Base-by-base conservation (phyloP, 2,888 invertebrate genomes). In the Aporophyla lueneburgensis region DNA sequence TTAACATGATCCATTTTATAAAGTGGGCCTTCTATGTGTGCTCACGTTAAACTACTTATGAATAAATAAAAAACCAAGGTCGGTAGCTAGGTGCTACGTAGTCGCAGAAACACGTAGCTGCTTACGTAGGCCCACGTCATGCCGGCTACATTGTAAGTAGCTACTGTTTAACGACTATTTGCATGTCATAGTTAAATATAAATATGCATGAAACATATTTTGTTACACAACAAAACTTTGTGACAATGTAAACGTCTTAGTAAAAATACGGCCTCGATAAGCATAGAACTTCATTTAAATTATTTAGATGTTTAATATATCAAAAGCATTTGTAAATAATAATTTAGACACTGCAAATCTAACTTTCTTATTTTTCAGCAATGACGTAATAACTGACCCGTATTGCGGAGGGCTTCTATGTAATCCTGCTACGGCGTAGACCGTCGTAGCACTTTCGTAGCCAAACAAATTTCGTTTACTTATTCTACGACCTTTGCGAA, bases 401-500 rank as follows among this genome's bases (percentile, higher is more conserved):
- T 51, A 24, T 71, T 74, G 49, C 66, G 62, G 70, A 70, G 56
- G 33, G n/a, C n/a, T 74, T 62, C n/a, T 53, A 43, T 69, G 76
- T 80, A 80, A 70, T 85, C 87, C 87, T 90, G 87, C 91, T 91
- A 91, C 91, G 90, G 33, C 91, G 91, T 91, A 91, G 90, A 71
- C 68, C 21, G 27, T 79, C 83, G 77, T 77, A 78, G 77, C 63
- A 63, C 63, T 77, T 53, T 27, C 79, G 90, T 89, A 90, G 89
- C 78, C 43, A 76, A 78, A 78, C n/a, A 51, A 62, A 69, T 61
- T 79, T 21, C 1, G 16, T 65, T 53, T 59, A 40, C 27, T 65
- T 69, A 51, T 33, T n/a, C 27, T 40, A n/a, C 5, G 27, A 73
- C 62, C 14, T 61, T 77, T 56, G 6, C 58, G 51, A 43, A 3